Evolutionary conservation across 2,797 vertebrate genomes (phyloP), one percentile per base, ranked within the genome.

Genomic region (Orestias chungarensis): DNA sequence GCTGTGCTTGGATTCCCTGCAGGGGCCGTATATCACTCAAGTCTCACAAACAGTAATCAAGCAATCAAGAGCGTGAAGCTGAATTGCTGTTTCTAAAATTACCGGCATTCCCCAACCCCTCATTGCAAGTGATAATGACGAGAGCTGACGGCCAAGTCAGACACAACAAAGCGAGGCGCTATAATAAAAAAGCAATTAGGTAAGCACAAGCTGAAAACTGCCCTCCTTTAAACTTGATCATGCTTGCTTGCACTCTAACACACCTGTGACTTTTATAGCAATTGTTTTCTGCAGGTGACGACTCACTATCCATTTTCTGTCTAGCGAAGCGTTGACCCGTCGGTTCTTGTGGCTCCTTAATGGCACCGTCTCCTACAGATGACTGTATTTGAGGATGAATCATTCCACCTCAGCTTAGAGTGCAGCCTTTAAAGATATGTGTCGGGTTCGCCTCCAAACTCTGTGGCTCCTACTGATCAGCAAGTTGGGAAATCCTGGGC

Each of bases 31-130:
- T 84, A 87, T 79, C 76, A 84, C 71, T 76, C 82, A 42, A 62
- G 74, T 73, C 76, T 80, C 66, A 64, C 79, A 85, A 89, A 91
- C 85, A 72, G 81, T 81, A 87, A 90, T 93, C 83, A 82, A 70
- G 75, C 75, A 81, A 86, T 84, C 80, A 71, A 62, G 66, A 0
- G 69, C 68, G 75, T 54, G 78, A 52, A 43, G 78, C 73, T 74
- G 74, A 83, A 72, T 75, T 70, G 78, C 78, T 74, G 82, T 80
- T 86, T 84, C 73, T 84, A 67, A 80, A 76, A 81, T 76, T 38
- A 47, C 64, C 46, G 52, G 78, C 74, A 65, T 86, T 84, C 72
- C 79, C 59, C 69, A 61, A 71, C 75, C 70, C 57, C 83, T 87
- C 87, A 91, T 84, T 86, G 68, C 64, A 31, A 61, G 38, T 1